Base-by-base conservation (phyloP, 2,113 vertebrate species). In the Calonectris borealis region DNA sequence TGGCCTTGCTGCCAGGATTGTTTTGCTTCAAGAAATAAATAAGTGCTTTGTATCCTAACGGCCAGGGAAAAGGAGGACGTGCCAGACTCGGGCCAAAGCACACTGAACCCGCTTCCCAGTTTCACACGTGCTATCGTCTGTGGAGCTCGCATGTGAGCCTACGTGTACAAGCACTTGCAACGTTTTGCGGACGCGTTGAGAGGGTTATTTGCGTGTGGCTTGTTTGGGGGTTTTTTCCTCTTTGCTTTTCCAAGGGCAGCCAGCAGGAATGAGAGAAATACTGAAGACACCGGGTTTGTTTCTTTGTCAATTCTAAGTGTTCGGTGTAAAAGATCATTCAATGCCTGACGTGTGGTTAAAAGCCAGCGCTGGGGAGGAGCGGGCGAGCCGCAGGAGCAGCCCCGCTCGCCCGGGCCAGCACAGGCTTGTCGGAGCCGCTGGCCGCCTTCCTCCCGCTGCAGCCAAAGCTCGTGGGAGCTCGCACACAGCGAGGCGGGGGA, bases 1-100 rank as follows among this genome's bases (percentile, higher is more conserved):
- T 88, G 94, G 93, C 64, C 58, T 82, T 22, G 48, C 60, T 83
- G 76, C 71, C 58, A 94, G 90, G 62, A 42, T 76, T 96, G 82
- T 90, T 96, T 93, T 80, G 78, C 58, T 86, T 83, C 51, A 70
- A 86, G 71, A 88, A 94, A 75, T 83, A 93, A 92, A 32, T 66
- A 52, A 64, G 69, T 49, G 64, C 75, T 93, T 97, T 95, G 79
- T 96, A 52, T 90, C 66, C 31, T 34, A 40, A 40, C 3, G 9
- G 34, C 62, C 54, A n/a, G 10, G 7, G 81, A 52, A 75, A 70
- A 86, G 62, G 73, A 89, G 49, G 81, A 72, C 2, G 6, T 95
- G 94, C 66, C 83, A 91, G 84, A 24, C 76, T 82, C 2, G 1
- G 79, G 55, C 78, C 94, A 76, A n/a, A 94, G 75, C 46, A 71